phyloP scores from a whole-genome alignment of 2,888 invertebrate genomes.

The Drosophila melanocephala region DNA sequence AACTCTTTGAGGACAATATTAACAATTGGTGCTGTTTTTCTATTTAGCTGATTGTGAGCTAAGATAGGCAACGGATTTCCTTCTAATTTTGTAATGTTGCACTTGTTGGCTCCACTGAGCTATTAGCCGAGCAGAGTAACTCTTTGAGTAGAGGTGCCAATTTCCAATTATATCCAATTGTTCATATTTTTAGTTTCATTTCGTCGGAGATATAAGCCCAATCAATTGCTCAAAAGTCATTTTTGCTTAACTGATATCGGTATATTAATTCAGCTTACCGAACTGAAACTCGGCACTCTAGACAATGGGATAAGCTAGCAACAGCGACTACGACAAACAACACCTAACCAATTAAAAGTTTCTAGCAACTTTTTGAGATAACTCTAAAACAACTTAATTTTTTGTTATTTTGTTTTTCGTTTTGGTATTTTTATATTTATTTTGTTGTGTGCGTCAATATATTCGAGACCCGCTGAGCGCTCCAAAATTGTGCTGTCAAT shows the following conservation, averaged over 20 bases:
- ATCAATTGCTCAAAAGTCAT: not conserved
- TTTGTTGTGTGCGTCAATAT: conserved; percentile 35
- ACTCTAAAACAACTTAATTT: conserved; percentile 72
- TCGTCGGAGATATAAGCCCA: not conserved
- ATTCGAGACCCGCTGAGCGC: conserved; percentile 41
- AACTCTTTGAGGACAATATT: not conserved
- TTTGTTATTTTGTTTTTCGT: conserved; percentile 16
- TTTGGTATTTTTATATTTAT: not conserved
- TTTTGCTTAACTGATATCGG: not conserved
- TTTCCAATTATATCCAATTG: not conserved
- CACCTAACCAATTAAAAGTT: conserved; percentile 72
- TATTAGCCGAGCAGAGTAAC: not conserved
- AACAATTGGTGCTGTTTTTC: not conserved
- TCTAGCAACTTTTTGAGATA: conserved; percentile 66
- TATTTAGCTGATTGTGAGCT: not conserved
- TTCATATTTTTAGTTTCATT: not conserved
- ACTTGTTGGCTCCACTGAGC: not conserved
- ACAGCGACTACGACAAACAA: conserved; percentile 41
- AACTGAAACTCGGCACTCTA: conserved; percentile 10
- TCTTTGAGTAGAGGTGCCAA: not conserved
- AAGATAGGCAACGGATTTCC: not conserved
- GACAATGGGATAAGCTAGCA: conserved; percentile 41
- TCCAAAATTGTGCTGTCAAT: conserved; percentile 43
- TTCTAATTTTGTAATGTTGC: not conserved
- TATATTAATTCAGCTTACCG: not conserved